Conservation (phyloP, 2,797 vertebrate species). For the Fringilla coelebs region DNA sequence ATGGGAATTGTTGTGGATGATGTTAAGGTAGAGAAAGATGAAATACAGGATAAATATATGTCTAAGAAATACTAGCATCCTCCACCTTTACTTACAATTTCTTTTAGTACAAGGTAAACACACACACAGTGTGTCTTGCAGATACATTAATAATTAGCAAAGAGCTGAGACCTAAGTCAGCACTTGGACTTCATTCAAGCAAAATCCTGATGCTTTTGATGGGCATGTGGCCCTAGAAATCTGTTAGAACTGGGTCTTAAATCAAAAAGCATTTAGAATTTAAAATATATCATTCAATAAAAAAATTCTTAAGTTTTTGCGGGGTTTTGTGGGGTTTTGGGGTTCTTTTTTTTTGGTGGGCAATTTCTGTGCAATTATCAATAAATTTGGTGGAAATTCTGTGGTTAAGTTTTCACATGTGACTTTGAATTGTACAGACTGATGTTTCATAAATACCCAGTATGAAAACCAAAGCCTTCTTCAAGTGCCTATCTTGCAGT, state of each 20-base stretch:
- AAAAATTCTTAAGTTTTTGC: background rate
- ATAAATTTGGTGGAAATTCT: background rate
- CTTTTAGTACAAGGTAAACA: background rate
- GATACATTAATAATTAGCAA: background rate
- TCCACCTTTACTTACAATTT: background rate
- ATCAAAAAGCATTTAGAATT: background rate
- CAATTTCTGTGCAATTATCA: background rate
- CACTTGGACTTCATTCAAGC: background rate
- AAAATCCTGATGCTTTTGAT: background rate
- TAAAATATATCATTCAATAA: background rate
- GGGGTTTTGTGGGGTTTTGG: accelerated
- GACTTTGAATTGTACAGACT: constrained; percentile 21
- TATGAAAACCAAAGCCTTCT: constrained; percentile 53
- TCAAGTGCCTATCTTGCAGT: constrained; percentile 68
- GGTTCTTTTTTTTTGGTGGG: background rate
- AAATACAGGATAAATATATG: background rate
- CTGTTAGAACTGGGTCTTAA: background rate
- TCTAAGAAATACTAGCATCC: background rate
- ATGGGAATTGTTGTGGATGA: background rate
- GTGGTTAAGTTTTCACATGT: background rate
- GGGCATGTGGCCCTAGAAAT: background rate
- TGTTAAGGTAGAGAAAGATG: background rate
- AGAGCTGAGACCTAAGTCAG: background rate
- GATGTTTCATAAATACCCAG: constrained; percentile 28
- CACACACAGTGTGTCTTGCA: background rate